Conservation (phyloP, 2,888 invertebrate genomes). For the Thysanoteuthis rhombus region DNA sequence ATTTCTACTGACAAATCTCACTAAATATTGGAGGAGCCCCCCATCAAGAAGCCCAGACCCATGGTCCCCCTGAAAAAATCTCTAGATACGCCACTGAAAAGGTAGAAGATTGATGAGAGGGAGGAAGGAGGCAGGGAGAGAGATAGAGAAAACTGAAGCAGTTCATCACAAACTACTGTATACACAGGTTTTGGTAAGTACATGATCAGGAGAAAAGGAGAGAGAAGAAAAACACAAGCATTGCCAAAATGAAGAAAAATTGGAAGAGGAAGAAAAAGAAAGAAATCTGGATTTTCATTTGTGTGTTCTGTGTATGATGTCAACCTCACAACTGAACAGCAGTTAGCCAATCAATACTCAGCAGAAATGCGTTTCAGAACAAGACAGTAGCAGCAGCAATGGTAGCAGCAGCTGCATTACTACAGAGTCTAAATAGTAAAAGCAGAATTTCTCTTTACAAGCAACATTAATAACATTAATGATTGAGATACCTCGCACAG, state of each 20-base stretch:
- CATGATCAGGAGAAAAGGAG: neutral
- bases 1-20: too few relatives aligned
- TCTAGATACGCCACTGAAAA: too few relatives aligned
- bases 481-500: neutral
- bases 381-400: neutral
- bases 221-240: neutral
- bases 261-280: neutral
- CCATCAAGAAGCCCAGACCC: too few relatives aligned
- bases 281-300: neutral
- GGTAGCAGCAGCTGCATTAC: neutral
- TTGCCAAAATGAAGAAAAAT: neutral
- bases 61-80: too few relatives aligned
- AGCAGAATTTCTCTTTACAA: neutral
- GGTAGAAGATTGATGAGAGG: neutral
- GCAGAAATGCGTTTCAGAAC: neutral
- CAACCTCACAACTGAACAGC: neutral
- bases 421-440: neutral
- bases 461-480: slow-evolving; percentile 12
- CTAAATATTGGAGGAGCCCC: too few relatives aligned
- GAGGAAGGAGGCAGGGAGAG: neutral
- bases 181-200: neutral
- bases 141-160: neutral
- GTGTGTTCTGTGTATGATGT: neutral
- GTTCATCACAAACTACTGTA: slow-evolving; percentile 12
- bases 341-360: neutral